Conservation (phyloP, 2,888 invertebrate species). For the Cheilosia scutellata region DNA sequence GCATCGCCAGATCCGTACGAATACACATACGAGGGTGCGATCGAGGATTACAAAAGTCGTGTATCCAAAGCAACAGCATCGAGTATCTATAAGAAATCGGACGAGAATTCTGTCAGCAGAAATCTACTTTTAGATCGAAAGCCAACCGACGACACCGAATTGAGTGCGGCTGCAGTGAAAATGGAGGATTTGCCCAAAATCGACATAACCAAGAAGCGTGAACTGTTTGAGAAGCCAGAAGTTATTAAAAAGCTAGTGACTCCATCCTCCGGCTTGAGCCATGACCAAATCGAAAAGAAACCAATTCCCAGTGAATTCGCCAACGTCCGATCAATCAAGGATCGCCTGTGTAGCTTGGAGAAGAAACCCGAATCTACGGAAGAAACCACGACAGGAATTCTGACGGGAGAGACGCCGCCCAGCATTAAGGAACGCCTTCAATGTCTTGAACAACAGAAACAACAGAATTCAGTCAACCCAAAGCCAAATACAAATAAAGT, state of each 20-base stretch:
- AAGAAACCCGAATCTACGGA: constrained; percentile 86
- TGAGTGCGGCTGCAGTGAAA: constrained; percentile 71
- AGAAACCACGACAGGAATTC: constrained; percentile 64
- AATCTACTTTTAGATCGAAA: constrained; percentile 49
- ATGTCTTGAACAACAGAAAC: constrained; percentile 86
- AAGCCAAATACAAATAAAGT: constrained; percentile 78
- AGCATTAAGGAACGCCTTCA: constrained; percentile 88
- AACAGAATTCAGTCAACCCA: constrained; percentile 82
- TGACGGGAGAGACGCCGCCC: constrained; percentile 87
- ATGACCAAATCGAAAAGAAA: constrained; percentile 76
- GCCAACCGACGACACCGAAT: constrained; percentile 23
- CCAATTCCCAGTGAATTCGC: constrained; percentile 85
- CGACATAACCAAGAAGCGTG: constrained; percentile 91
- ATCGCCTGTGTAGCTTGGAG: constrained; percentile 89
- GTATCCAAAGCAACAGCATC: constrained; percentile 86
- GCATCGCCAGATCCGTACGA: constrained; percentile 90
- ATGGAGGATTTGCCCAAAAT: constrained; percentile 90
- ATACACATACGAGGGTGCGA: constrained; percentile 94
- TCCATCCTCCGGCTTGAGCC: constrained; percentile 27
- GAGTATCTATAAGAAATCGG: constrained; percentile 61
- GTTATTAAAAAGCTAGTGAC: constrained; percentile 37
- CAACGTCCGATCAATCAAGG: constrained; percentile 89
- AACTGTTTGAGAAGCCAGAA: constrained; percentile 90
- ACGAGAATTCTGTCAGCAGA: constrained; percentile 20
- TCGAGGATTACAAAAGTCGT: constrained; percentile 93